Percentiles rank a stretch among this genome's conserved stretches.
phyloP scores from a whole-genome alignment of 2,888 invertebrate genomes.

The Noctua comes region DNA sequence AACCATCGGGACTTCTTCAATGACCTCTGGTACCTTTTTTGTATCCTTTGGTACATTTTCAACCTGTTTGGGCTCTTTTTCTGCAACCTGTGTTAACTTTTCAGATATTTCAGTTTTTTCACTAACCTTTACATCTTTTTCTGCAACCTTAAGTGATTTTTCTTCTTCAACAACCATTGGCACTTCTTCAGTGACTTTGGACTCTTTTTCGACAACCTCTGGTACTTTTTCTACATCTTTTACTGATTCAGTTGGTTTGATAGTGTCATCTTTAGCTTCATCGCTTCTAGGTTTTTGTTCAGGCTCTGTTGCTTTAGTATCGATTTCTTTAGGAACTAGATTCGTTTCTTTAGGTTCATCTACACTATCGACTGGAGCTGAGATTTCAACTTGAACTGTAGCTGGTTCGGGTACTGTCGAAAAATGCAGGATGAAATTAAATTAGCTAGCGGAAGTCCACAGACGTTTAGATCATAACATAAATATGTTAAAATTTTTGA shows the following conservation, averaged over 20 bases:
- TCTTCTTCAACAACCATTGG: background rate
- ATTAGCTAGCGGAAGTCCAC: background rate
- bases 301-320: slow-evolving; percentile 8
- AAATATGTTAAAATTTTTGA: background rate
- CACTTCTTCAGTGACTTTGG: slow-evolving; percentile 10
- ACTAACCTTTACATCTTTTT: slow-evolving; percentile 3
- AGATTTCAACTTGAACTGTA: slow-evolving; percentile 25
- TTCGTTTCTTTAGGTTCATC: slow-evolving; percentile 27
- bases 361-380: slow-evolving; percentile 25
- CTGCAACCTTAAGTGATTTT: background rate
- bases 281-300: slow-evolving; percentile 20
- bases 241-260: slow-evolving; percentile 9
- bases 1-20: slow-evolving; percentile 1
- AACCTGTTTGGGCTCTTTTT: slow-evolving; percentile 2
- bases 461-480: background rate
- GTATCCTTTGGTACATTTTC: background rate
- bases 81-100: background rate
- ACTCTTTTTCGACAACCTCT: background rate
- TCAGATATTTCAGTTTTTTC: background rate
- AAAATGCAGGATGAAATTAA: slow-evolving; percentile 9
- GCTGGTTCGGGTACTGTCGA: slow-evolving; percentile 45
- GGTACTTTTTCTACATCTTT: slow-evolving; percentile 4
- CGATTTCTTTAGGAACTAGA: slow-evolving; percentile 2
- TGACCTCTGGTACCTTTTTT: background rate
- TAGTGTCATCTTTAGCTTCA: slow-evolving; percentile 3